Base-by-base conservation (phyloP, 1,140 invertebrate species). In the Planococcus citri region DNA sequence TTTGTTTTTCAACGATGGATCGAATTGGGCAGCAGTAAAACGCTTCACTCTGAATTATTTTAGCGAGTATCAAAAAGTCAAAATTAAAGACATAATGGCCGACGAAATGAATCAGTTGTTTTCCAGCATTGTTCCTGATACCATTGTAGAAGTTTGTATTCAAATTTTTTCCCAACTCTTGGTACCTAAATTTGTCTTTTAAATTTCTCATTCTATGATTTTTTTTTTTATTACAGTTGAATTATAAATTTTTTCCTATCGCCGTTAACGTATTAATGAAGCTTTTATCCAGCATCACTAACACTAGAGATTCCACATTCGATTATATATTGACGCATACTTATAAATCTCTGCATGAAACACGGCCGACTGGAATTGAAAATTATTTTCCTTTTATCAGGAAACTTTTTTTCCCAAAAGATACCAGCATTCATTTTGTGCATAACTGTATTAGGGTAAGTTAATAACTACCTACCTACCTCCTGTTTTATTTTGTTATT, bases 301-400 rank as follows among this genome's bases (percentile, higher is more conserved):
- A n/a, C 12, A 33, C 29, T 3, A 51, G 41, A 51, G 41, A 51
- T 17, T 14, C 10, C 17, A 51, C n/a, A 17, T 9, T 51, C 2
- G 17, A 51, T 51, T 17, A 9, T 17, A 51, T 51, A 9, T 51
- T 51, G 17, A 51, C n/a, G 10, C n/a, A 51, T n/a, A 51, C 41
- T n/a, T 51, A 51, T n/a, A 51, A 51, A 51, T 51, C 41, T 51
- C 41, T 51, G 4, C 41, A 51, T n/a, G 41, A 51, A 51, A 51
- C 41, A 9, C 41, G 41, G 17, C 41, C 41, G 17, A 51, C 41
- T 17, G 41, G 41, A 3, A 51, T 51, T 17, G 41, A 51, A 51
- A 51, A 51, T n/a, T 51, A 51, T n/a, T 51, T 51, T 20, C 41
- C 41, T 3, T 9, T 51, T 9, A 51, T 51, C 2, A 51, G 41